Conservation (phyloP, 2,113 vertebrate species). For the Cisticola juncidis region DNA sequence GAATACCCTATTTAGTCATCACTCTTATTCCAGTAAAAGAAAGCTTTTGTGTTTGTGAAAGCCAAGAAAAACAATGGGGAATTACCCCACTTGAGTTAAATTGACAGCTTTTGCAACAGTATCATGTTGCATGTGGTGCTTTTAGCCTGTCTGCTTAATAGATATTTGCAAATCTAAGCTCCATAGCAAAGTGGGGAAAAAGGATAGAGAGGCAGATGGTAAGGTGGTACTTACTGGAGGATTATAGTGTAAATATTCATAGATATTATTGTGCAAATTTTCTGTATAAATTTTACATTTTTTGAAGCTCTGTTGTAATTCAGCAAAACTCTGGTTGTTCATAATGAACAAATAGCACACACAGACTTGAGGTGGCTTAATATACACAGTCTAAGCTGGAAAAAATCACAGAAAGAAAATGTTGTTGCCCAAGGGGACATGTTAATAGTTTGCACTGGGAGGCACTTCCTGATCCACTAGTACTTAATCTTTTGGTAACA, state of each 20-base stretch:
- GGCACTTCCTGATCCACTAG: not conserved
- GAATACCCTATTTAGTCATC: slow-evolving; percentile 2
- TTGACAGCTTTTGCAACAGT: slow-evolving; percentile 25
- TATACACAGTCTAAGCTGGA: not conserved
- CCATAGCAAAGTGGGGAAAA: not conserved
- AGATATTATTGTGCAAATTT: slow-evolving; percentile 48
- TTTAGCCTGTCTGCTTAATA: slow-evolving; percentile 3
- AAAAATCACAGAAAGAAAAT: not conserved
- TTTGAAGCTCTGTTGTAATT: slow-evolving; percentile 8
- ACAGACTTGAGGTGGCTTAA: not conserved
- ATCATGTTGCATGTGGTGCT: not conserved
- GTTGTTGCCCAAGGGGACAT: not conserved
- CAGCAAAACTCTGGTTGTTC: not conserved
- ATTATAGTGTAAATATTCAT: slow-evolving; percentile 47
- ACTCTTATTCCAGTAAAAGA: not conserved
- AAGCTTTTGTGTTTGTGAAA: slow-evolving; percentile 38
- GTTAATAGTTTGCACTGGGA: not conserved
- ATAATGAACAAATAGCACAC: not conserved
- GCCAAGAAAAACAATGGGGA: slow-evolving; percentile 12
- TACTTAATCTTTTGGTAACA: not conserved
- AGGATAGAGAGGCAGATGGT: slow-evolving; percentile 1
- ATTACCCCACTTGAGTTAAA: slow-evolving; percentile 2
- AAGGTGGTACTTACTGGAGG: not conserved
- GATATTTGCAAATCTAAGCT: not conserved
- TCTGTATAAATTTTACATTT: slow-evolving; percentile 13